phyloP scores from a whole-genome alignment of 1,140 invertebrate species.

The Phthorimaea operculella region DNA sequence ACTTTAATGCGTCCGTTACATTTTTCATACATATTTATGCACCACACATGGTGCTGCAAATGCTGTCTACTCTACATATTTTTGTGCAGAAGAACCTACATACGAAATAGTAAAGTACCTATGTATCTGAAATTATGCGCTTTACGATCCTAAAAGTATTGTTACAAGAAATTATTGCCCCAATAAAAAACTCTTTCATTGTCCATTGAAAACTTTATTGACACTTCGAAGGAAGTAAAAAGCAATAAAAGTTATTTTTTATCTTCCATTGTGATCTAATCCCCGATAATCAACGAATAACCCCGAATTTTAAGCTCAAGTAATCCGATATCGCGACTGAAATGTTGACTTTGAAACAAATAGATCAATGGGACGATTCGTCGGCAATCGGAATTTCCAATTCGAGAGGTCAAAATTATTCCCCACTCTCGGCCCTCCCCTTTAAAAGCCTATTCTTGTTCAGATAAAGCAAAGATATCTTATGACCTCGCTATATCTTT shows the following conservation, averaged over 20 bases:
- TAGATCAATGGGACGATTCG: constrained; percentile 28
- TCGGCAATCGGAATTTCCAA: constrained; percentile 28
- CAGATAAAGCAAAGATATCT: constrained; percentile 60
- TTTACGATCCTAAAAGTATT: neutral
- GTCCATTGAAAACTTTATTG: constrained; percentile 19
- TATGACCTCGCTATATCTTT: constrained; percentile 56
- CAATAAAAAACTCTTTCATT: neutral
- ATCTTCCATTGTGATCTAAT: constrained; percentile 29
- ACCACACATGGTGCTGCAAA: constrained; percentile 13
- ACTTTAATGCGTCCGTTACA: constrained; percentile 15
- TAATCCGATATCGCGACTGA: constrained; percentile 27
- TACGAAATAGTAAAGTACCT: too few species aligned
- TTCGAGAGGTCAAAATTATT: constrained; percentile 58
- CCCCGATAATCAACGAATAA: constrained; percentile 19
- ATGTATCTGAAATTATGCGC: neutral
- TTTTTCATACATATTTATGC: constrained; percentile 19
- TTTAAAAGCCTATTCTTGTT: constrained; percentile 66
- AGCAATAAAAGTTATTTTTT: constrained; percentile 28
- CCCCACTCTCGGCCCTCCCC: constrained; percentile 30
- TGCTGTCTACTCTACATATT: constrained; percentile 1
- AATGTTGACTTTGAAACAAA: constrained; percentile 32
- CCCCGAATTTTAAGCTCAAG: constrained; percentile 23
- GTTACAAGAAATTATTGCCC: neutral
- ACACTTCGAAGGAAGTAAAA: constrained; percentile 24
- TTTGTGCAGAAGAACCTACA: neutral